A percentile compares a stretch with the other conserved stretches of the same genome.
phyloP scores from a whole-genome alignment of 2,888 invertebrate genomes.

The Tribolium freemani region DNA sequence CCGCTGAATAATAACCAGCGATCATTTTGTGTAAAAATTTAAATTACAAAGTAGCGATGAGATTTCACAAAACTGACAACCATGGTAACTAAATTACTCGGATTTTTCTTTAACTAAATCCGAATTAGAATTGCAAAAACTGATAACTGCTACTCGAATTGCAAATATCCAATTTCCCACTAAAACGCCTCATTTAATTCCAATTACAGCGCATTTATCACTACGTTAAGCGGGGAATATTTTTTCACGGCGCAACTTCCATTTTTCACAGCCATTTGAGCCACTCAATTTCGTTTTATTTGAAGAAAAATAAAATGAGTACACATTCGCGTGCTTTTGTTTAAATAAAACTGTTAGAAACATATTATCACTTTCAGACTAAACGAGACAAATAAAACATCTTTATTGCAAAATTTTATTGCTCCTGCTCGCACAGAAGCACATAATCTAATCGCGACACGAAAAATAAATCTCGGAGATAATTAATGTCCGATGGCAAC shows the following conservation, averaged over 20 bases:
- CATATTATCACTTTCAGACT: not conserved
- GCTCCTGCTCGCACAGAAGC: not conserved
- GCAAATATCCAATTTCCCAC: not conserved
- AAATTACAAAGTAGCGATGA: slow-evolving; percentile 1
- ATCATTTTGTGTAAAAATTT: not conserved
- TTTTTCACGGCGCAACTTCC: not conserved
- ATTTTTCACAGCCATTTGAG: too few relatives aligned
- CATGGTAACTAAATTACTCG: slow-evolving; percentile 10
- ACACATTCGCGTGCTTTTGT: not conserved
- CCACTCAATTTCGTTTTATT: not conserved
- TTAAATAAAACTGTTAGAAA: not conserved
- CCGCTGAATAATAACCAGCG: not conserved
- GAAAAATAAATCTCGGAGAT: not conserved
- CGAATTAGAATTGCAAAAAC: slow-evolving; percentile 1
- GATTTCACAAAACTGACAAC: slow-evolving; percentile 9
- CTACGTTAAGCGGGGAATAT: not conserved
- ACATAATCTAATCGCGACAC: not conserved
- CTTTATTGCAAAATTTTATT: not conserved
- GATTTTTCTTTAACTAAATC: slow-evolving; percentile 3
- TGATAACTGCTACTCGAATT: not conserved
- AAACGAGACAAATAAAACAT: not conserved
- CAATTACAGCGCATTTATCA: not conserved
- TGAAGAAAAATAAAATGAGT: not conserved
- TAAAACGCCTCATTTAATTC: not conserved
- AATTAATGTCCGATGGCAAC: not conserved